Conservation (phyloP, 2,888 invertebrate species). For the Calameuta filiformis region DNA sequence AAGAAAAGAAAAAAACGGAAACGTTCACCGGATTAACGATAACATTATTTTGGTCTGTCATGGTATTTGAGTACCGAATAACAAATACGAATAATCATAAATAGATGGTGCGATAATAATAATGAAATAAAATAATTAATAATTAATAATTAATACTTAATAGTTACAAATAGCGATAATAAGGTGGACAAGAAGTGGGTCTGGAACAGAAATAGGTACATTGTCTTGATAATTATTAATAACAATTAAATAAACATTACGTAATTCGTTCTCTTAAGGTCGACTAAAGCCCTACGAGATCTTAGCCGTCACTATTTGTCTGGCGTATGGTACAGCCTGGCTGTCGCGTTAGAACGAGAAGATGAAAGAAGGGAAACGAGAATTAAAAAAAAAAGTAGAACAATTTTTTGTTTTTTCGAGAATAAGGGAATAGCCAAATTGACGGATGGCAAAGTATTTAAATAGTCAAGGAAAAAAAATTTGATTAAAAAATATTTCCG, state of each 20-base stretch:
- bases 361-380: neutral
- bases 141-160: conserved; percentile 1
- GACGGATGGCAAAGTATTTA: neutral
- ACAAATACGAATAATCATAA: conserved; percentile 4
- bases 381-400: neutral
- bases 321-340: neutral
- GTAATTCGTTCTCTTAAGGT: neutral
- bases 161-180: neutral
- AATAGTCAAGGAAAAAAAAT: neutral
- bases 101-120: neutral
- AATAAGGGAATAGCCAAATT: neutral
- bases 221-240: neutral
- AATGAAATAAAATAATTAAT: neutral
- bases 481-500: neutral
- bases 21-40: neutral
- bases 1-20: neutral
- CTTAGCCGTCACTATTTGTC: neutral
- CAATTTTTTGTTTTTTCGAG: neutral
- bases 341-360: neutral
- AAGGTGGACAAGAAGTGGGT: neutral
- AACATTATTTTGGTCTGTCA: conserved; percentile 2
- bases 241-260: neutral
- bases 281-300: neutral
- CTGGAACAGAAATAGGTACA: neutral
- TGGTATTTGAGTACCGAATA: neutral